Percentiles rank a stretch among this genome's conserved stretches.
Evolutionary conservation across 92 coral and sea anemone species (phyloP).

Genomic region (Pocillopora meandrina): DNA sequence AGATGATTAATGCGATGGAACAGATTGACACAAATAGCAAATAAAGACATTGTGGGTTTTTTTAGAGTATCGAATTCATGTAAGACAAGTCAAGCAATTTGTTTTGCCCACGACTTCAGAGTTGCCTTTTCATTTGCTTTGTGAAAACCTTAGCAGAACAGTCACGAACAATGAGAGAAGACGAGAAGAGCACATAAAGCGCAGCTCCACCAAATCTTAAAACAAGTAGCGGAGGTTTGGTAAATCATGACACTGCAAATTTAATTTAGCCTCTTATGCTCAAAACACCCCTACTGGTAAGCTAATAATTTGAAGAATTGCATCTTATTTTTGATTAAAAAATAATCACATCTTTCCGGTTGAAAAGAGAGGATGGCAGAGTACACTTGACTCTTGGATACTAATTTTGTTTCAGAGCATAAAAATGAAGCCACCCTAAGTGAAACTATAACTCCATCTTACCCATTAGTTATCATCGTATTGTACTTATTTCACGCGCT

Average conservation of each 20-base stretch:
- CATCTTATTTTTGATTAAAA: background rate
- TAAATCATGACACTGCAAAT: background rate
- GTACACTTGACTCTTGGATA: background rate
- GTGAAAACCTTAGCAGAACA: no score
- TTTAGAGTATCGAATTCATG: no score
- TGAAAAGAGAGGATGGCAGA: background rate
- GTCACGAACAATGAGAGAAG: background rate
- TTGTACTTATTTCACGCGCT: no score
- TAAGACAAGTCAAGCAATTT: no score
- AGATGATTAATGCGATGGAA: no score
- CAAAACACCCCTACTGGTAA: background rate
- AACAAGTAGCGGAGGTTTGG: background rate
- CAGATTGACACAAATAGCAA: no score
- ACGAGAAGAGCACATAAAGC: background rate
- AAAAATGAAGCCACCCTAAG: background rate
- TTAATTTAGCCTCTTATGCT: background rate
- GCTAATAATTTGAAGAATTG: background rate
- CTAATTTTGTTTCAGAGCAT: background rate
- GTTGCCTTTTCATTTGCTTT: no score
- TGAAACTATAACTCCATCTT: no score
- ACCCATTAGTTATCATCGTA: no score
- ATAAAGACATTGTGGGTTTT: no score
- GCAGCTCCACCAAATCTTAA: background rate
- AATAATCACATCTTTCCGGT: constrained; percentile 4
- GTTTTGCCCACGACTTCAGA: no score